Base-by-base conservation (phyloP, 2,888 invertebrate genomes). In the Caenorhabditis afra region DNA sequence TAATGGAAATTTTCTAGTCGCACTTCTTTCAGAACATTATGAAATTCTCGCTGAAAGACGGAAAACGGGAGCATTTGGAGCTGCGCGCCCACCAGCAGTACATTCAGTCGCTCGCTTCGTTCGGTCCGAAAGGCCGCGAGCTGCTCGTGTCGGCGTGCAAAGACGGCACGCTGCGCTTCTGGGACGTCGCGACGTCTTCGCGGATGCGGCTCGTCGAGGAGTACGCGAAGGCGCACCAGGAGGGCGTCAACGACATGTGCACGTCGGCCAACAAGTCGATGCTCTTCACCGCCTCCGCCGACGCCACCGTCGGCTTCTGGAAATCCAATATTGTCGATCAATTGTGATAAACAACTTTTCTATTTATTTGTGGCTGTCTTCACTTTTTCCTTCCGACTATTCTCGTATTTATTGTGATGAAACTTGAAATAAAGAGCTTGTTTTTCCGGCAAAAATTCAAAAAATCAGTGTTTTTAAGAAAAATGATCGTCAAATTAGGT, bases 281-380 rank as follows among this genome's bases (percentile, higher is more conserved):
- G 22, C 92, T 95, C 76, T 95, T 95, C 91, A 95, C 95, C 39
- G 95, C 95, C 41, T 94, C 95, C 90, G 70, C 62, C 49, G 79
- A 79, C 35, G 8, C 61, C 3, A 79, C 79, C 10, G 79, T 79
- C 39, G 79, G 79, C 29, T 79, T 79, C 41, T 79, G 79, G 79
- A 73, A 74, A 49, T 62, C 74, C 0, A 79, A 79, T 20, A 29
- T 44, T 49, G 67, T 64, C 35, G 59, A 68, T 3, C 49, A 57
- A 39, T 59, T 59, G 12, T 68, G 58, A 35, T 50, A 29, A 5
- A 8, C 35, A 18, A 23, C 37, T 35, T 35, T 12, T 47, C 16
- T 22, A 8, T 3, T 44, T 62, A 44, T 44, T 52, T 44, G 37
- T 55, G 55, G 53, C 20, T 18, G 29, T 11, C 16, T 53, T 66